Base-by-base conservation (phyloP, 2,888 invertebrate genomes). In the Rhamphomyia laevipes region DNA sequence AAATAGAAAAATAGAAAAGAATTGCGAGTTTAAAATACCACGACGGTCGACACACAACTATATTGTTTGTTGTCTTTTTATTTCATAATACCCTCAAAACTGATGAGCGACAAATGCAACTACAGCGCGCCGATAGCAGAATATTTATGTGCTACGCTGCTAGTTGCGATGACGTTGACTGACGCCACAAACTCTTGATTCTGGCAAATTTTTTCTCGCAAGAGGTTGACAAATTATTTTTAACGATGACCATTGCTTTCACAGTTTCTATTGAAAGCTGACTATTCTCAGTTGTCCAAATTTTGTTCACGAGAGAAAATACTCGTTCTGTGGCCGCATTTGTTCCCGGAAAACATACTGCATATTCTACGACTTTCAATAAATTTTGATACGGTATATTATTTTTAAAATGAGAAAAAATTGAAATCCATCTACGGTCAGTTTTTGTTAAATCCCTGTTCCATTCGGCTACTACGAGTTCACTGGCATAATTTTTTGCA, bases 291-390 rank as follows among this genome's bases (percentile, higher is more conserved):
- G 43, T 31, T 27, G 48, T 18, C 44, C 43, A 44, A 31, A 45
- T 41, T 45, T 45, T 40, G 40, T 48, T 48, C 15, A 48, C 40
- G n/a, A 45, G 23, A 9, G 37, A 23, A 38, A 48, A 48, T 16
- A 48, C 30, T 37, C 35, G 37, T 48, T 37, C 37, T 48, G 43
- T 48, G 37, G 38, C 43, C 43, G 37, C 35, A 48, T 48, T 48
- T 37, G 47, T 48, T 17, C 31, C 46, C 30, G 30, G 17, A n/a
- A 41, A 31, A 46, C 46, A 46, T 16, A 46, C 27, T 27, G 40
- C 31, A 23, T 46, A 38, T 38, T 46, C 46, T 13, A 46, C 30
- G 13, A 46, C 3, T 46, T 46, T 46, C 40, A 18, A 17, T 21
- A 45, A 18, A 18, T 45, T 45, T 45, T 45, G 17, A 45, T 35